Conservation (phyloP, 1,140 invertebrate genomes). For the Chionoecetes opilio region DNA sequence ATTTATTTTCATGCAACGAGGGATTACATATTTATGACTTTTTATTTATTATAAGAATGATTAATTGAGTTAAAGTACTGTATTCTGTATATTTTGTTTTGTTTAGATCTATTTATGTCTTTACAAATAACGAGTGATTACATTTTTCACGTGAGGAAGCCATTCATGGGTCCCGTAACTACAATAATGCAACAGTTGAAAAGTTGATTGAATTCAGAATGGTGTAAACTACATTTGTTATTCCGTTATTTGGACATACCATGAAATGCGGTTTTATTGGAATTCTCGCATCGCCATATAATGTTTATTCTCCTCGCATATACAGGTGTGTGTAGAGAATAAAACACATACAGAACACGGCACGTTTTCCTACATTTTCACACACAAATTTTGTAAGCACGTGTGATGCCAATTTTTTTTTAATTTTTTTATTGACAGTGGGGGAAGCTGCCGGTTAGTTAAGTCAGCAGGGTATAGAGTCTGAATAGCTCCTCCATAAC, state of each 20-base stretch:
- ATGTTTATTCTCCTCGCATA: not conserved
- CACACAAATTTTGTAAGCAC: not conserved
- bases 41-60: too few relatives aligned
- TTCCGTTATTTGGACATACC: not conserved
- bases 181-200: not conserved
- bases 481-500: too few relatives aligned
- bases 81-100: not conserved
- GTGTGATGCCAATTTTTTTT: not conserved
- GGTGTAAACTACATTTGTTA: not conserved
- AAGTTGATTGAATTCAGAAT: constrained; percentile 8
- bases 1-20: too few relatives aligned
- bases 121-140: not conserved
- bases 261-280: constrained; percentile 9
- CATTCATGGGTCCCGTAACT: not conserved
- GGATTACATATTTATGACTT: too few relatives aligned
- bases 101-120: not conserved
- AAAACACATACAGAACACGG: not conserved
- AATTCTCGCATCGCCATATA: not conserved
- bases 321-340: not conserved
- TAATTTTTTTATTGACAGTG: not conserved
- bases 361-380: not conserved
- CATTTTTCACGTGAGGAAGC: not conserved
- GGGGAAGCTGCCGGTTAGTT: too few relatives aligned
- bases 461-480: too few relatives aligned
- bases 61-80: too few relatives aligned